Base-by-base conservation (phyloP, 2,888 invertebrate species). In the Pyralis farinalis region DNA sequence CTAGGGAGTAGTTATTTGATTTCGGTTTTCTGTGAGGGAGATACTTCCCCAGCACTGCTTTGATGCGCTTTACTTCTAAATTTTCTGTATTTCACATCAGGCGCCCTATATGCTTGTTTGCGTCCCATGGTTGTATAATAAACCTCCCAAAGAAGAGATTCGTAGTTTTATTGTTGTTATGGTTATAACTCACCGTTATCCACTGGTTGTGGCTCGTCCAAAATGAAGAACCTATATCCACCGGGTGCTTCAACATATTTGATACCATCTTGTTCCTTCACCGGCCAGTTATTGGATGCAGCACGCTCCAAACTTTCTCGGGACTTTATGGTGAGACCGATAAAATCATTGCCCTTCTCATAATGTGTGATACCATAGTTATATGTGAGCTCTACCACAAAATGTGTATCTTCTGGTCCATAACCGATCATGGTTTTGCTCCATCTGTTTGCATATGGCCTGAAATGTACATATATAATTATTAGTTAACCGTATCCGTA, bases 351-450 rank as follows among this genome's bases (percentile, higher is more conserved):
- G 25, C 98, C 98, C 55, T 91, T 81, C 56, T 95, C 93, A 69
- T 99, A 99, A 36, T 92, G 89, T 49, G 94, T 94, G 12, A 99
- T 92, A 12, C 97, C 97, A 73, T 99, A 99, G 77, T 99, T 99
- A 78, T 99, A 99, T 7, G 99, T 99, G 32, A 99, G 90, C 73
- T 99, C 99, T 12, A 98, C 91, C 0, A 97, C 99, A 88, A 99
- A 99, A 81, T 99, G 96, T 38, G 92, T 91, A 59, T 97, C 95
- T 84, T 99, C 99, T 0, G 96, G 94, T 0, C 99, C 99, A 81
- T 98, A 99, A 1, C 99, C 99, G 33, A 99, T 92, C 99, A 99
- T 99, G 0, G 99, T 98, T 88, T 99, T 99, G 71, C 98, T 98
- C 99, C 99, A 99, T 56, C 96, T 94, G 62, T 97, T 98, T 61